Percentiles rank a stretch among this genome's conserved stretches.
Evolutionary conservation across 1,140 invertebrate species (phyloP).

Genomic region (Galleria mellonella): DNA sequence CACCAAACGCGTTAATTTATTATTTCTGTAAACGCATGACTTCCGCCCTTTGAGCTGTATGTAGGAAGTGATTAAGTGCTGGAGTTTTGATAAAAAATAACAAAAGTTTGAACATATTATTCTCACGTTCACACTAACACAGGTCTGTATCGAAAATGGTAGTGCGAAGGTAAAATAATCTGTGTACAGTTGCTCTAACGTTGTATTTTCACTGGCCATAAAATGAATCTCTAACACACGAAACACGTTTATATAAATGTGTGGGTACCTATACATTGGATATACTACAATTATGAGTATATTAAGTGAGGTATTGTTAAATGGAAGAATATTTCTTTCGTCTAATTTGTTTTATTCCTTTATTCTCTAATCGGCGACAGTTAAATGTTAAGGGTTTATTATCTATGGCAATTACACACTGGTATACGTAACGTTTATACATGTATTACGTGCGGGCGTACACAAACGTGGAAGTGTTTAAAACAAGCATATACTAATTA

Average conservation of each 20-base stretch:
- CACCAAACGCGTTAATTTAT: constrained; percentile 58
- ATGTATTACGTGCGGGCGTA: constrained; percentile 24
- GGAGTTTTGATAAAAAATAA: constrained; percentile 57
- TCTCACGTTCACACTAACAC: constrained; percentile 49
- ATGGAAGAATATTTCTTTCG: constrained; percentile 13
- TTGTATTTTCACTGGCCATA: background rate
- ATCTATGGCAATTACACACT: constrained; percentile 19
- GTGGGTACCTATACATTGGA: constrained; percentile 3
- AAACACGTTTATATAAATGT: constrained; percentile 9
- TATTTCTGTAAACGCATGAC: constrained; percentile 66
- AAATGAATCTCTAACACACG: background rate
- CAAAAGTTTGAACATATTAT: constrained; percentile 54
- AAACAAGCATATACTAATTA: constrained; percentile 64
- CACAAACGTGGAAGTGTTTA: constrained; percentile 37
- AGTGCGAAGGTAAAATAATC: constrained; percentile 36
- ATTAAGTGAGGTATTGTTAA: constrained; percentile 2
- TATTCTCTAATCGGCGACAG: constrained; percentile 42
- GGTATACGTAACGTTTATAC: background rate
- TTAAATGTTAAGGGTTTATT: constrained; percentile 46
- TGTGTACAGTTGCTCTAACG: constrained; percentile 1
- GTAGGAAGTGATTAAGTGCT: constrained; percentile 68
- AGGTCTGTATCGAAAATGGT: constrained; percentile 21
- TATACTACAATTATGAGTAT: too few relatives aligned
- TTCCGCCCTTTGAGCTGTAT: constrained; percentile 67
- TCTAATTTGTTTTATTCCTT: constrained; percentile 25